A percentile compares a stretch with the other conserved stretches of the same genome.
Evolutionary conservation across 2,888 invertebrate species (phyloP).

Genomic region (Hylaea fasciaria): DNA sequence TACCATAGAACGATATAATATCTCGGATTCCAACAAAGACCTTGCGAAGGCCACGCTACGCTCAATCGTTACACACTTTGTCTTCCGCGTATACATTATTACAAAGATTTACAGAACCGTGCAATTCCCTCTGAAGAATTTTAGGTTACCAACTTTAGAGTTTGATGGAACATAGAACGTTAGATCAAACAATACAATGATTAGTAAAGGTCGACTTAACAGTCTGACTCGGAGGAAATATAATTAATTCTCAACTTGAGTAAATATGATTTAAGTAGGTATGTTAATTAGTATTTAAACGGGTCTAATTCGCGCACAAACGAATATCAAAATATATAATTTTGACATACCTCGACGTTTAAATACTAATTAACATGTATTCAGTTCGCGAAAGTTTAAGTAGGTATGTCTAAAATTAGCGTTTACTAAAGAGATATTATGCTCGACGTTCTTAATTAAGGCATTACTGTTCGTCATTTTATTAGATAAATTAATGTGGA

Average conservation of each 20-base stretch:
- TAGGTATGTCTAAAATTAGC: conserved; percentile 13
- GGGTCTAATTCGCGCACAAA: no score
- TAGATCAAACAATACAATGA: conserved; percentile 47
- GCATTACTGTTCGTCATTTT: not conserved
- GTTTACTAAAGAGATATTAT: conserved; percentile 4
- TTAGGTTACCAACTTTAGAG: conserved; percentile 23
- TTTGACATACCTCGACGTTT: no score
- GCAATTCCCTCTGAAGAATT: conserved; percentile 17
- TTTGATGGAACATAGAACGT: conserved; percentile 30
- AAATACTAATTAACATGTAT: no score
- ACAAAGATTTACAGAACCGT: conserved; percentile 18
- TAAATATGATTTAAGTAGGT: conserved; percentile 17
- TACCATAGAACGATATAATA: conserved; percentile 8
- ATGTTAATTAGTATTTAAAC: no score
- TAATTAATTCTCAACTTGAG: conserved; percentile 14
- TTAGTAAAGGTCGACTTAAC: conserved; percentile 41
- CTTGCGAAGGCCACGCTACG: conserved; percentile 49
- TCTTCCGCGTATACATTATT: conserved; percentile 42
- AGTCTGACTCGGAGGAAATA: conserved; percentile 37
- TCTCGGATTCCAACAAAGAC: conserved; percentile 42
- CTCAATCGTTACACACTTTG: conserved; percentile 47
- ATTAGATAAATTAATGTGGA: not conserved
- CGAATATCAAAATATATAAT: no score
- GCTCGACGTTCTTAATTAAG: not conserved
- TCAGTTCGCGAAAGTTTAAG: no score